A percentile compares a stretch with the other conserved stretches of the same genome.
These are phyloP conservation scores for Macropodus opercularis DNA, from an alignment of 2,797 vertebrate genomes.

Conservation along the genomic window DNA sequence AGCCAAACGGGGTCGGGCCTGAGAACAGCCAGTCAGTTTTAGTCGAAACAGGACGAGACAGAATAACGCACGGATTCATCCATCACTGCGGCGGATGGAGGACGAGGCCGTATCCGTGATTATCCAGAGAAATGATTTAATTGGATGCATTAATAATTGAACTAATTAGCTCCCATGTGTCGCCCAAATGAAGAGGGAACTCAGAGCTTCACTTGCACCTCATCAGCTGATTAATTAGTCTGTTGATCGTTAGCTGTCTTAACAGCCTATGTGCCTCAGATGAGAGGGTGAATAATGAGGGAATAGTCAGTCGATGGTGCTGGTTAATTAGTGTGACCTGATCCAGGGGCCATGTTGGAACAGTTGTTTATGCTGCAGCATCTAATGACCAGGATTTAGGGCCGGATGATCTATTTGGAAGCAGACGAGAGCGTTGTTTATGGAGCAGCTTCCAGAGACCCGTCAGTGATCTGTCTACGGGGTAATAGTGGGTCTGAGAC, in stretches of 20 bases:
- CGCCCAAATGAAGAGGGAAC: constrained; percentile 92
- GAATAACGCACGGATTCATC: constrained; percentile 79
- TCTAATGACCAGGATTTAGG: constrained; percentile 96
- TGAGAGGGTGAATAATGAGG: constrained; percentile 89
- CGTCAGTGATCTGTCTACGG: constrained; percentile 57
- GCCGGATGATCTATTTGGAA: constrained; percentile 57
- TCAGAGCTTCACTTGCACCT: constrained; percentile 87
- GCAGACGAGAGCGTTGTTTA: constrained; percentile 54
- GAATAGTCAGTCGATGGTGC: constrained; percentile 95
- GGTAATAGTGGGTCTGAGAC: constrained; percentile 31
- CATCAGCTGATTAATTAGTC: constrained; percentile 98
- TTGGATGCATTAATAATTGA: constrained; percentile 99
- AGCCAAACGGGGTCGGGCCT: constrained; percentile 65
- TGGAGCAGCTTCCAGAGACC: constrained; percentile 34
- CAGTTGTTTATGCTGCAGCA: constrained; percentile 93
- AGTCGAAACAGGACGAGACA: no score
- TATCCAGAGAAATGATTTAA: constrained; percentile 97
- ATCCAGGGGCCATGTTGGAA: constrained; percentile 95
- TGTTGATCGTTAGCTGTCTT: constrained; percentile 98
- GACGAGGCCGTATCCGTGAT: constrained; percentile 90
- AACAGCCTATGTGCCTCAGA: constrained; percentile 92
- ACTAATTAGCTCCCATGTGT: constrained; percentile 99
- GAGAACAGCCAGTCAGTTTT: constrained; percentile 56
- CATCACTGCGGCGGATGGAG: constrained; percentile 88
- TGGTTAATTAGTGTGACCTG: constrained; percentile 99